Base-by-base conservation (phyloP, 1,140 invertebrate species). In the Teleopsis dalmanni region DNA sequence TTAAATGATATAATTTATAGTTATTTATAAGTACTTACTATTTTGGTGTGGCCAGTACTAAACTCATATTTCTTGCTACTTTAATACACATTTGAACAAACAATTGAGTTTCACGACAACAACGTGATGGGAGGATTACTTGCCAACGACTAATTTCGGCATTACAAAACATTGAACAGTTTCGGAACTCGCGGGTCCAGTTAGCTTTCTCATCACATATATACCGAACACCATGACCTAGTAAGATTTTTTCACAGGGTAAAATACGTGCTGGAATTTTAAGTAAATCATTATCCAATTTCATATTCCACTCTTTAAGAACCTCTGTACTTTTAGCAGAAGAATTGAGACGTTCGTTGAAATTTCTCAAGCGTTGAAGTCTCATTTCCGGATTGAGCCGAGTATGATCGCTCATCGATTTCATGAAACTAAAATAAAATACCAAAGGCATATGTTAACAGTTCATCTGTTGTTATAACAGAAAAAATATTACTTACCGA, bases 381-480 rank as follows among this genome's bases (percentile, higher is more conserved):
- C 86, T 71, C 0, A 55, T 54, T n/a, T 66, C 60, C 0, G 85
- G 83, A 2, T 65, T 69, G 1, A 88, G 70, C 33, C 85, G 72
- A 0, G 85, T 88, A 54, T 84, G 74, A 0, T 72, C 62, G 1
- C 77, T 72, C 43, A 88, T 65, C 0, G 78, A 72, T 31, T 65
- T 69, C 85, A 88, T 88, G 0, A 87, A 64, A 10, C 76, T 61
- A 84, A 76, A 78, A 59, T 82, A n/a, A n/a, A n/a, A n/a, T n/a
- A n/a, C n/a, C n/a, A n/a, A n/a, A n/a, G n/a, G n/a, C n/a, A n/a
- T n/a, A n/a, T n/a, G n/a, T n/a, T n/a, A n/a, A n/a, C n/a, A n/a
- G n/a, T n/a, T n/a, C n/a, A n/a, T n/a, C n/a, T n/a, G n/a, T n/a
- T n/a, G n/a, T n/a, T n/a, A n/a, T n/a, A n/a, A n/a, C n/a, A n/a